Evolutionary conservation across 2,797 vertebrate genomes (phyloP).

Genomic region (Odontamblyopus lacepedii): DNA sequence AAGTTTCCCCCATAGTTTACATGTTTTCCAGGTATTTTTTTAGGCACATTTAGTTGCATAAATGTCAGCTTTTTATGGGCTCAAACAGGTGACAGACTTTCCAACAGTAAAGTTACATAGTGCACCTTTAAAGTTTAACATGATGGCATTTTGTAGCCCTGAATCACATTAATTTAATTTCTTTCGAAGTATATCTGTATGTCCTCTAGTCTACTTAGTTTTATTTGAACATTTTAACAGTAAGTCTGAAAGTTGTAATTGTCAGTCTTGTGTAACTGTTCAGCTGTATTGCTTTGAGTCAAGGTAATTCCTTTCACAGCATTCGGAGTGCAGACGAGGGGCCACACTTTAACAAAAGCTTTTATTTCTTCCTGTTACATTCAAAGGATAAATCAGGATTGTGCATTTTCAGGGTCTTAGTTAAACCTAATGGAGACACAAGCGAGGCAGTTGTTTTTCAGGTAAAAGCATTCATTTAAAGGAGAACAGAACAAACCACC

Average conservation of each 20-base stretch:
- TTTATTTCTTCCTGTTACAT: slow-evolving; percentile 41
- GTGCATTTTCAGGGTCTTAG: slow-evolving; percentile 53
- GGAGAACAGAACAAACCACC: slow-evolving; percentile 15
- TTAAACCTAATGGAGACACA: slow-evolving; percentile 63
- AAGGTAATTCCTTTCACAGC: not conserved
- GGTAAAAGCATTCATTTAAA: slow-evolving; percentile 62
- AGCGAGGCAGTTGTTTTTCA: slow-evolving; percentile 25
- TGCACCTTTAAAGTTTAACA: no score
- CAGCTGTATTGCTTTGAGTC: not conserved
- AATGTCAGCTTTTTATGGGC: no score
- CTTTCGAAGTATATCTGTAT: no score
- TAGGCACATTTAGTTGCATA: no score
- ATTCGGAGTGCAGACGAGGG: not conserved
- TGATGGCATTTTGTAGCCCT: no score
- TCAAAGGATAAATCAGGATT: slow-evolving; percentile 35
- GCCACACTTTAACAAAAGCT: slow-evolving; percentile 26
- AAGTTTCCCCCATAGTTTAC: no score
- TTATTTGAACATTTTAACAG: no score
- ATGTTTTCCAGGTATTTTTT: no score
- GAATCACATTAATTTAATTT: no score
- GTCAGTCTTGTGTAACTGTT: not conserved
- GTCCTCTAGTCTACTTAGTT: no score
- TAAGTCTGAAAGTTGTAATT: not conserved
- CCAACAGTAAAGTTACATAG: no score
- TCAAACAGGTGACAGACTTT: no score